phyloP scores from a whole-genome alignment of 2,113 vertebrate genomes.

The Melanerpes formicivorus region DNA sequence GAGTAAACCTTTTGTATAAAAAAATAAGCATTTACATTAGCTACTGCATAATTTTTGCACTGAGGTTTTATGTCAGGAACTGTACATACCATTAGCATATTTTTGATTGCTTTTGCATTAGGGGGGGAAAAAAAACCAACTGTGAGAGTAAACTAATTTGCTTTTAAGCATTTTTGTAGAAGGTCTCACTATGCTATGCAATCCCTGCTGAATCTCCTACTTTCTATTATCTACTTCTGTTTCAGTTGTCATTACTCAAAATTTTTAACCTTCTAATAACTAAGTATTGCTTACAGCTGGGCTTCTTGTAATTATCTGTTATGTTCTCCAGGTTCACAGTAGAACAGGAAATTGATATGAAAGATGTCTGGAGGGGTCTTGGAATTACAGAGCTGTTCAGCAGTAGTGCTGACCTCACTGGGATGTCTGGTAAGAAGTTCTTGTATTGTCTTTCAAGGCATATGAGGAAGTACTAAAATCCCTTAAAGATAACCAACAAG shows the following conservation, averaged over 20 bases:
- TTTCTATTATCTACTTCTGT: neutral
- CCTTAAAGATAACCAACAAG: neutral
- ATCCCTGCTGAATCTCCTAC: neutral
- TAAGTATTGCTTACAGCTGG: neutral
- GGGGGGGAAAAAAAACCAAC: neutral
- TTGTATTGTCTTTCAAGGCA: neutral
- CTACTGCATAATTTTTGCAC: neutral
- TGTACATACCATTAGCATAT: neutral
- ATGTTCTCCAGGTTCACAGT: constrained; percentile 87
- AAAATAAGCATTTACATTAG: constrained; percentile 4
- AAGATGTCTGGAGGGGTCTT: constrained; percentile 85
- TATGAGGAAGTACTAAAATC: neutral
- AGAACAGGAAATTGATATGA: constrained; percentile 93
- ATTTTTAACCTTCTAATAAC: neutral
- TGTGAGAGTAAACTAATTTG: neutral
- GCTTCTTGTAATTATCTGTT: neutral
- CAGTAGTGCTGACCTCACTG: constrained; percentile 90
- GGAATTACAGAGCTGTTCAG: constrained; percentile 91
- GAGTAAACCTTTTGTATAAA: neutral
- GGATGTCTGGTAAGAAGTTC: constrained; percentile 86
- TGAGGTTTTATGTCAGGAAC: constrained; percentile 12
- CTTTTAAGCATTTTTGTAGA: neutral
- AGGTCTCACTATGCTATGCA: neutral
- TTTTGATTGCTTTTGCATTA: constrained; percentile 17
- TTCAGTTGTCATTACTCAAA: neutral